Percentiles rank a stretch among this genome's conserved stretches.
phyloP scores from a whole-genome alignment of 1,140 invertebrate genomes.

The Littorina saxatilis region DNA sequence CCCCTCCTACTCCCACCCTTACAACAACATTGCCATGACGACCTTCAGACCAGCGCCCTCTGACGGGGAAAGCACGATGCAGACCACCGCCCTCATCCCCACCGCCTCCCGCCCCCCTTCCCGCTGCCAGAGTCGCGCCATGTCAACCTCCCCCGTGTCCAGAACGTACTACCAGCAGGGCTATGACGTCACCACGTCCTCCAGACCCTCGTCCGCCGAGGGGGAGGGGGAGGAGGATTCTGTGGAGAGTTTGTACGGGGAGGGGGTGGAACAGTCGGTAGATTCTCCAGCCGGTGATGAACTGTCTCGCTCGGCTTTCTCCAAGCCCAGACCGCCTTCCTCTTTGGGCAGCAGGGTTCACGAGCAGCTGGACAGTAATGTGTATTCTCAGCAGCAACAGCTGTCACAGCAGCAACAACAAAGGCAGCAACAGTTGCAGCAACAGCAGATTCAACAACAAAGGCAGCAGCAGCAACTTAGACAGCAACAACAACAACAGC shows the following conservation, averaged over 20 bases:
- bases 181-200: not conserved
- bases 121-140: constrained; percentile 20
- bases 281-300: not conserved
- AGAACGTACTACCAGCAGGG: constrained; percentile 24
- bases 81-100: not conserved
- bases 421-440: not conserved
- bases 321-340: constrained; percentile 4
- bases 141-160: not conserved
- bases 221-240: not conserved
- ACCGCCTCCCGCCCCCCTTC: constrained; percentile 24
- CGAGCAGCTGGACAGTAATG: not conserved
- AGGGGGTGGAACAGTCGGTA: too few relatives aligned
- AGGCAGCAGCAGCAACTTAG: not conserved
- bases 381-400: too few relatives aligned
- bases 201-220: not conserved
- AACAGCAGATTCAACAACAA: not conserved
- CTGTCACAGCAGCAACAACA: too few relatives aligned
- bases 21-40: constrained; percentile 20
- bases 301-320: not conserved
- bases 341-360: not conserved
- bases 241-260: not conserved
- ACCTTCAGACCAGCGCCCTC: constrained; percentile 7
- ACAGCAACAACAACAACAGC: not conserved
- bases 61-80: not conserved
- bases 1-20: not conserved